A percentile compares a stretch with the other conserved stretches of the same genome.
Evolutionary conservation across 2,797 vertebrate genomes (phyloP).

Genomic region (Artibeus lituratus): DNA sequence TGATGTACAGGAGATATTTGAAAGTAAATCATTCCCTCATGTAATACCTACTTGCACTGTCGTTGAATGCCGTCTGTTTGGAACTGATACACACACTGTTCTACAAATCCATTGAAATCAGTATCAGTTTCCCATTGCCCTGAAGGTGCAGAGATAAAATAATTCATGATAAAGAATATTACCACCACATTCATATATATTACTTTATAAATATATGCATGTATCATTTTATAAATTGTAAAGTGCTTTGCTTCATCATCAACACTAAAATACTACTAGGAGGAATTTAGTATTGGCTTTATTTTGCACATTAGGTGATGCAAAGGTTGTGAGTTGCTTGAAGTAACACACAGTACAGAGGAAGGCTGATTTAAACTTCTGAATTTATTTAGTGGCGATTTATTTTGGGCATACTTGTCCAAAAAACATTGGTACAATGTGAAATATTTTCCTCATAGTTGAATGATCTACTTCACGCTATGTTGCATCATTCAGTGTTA

Average conservation of each 20-base stretch:
- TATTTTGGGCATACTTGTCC: background rate
- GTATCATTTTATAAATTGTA: background rate
- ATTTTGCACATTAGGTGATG: background rate
- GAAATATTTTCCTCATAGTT: background rate
- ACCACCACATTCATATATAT: background rate
- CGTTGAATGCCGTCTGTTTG: background rate
- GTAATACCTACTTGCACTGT: background rate
- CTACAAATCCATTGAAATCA: background rate
- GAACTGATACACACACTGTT: background rate
- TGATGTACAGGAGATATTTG: background rate
- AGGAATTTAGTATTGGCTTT: background rate
- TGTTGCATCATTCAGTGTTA: background rate
- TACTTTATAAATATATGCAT: background rate
- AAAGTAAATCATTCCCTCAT: background rate
- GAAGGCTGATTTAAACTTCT: background rate
- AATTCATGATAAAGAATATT: background rate
- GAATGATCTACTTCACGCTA: background rate
- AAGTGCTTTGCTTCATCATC: background rate
- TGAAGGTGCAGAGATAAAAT: background rate
- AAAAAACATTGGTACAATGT: background rate
- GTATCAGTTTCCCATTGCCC: background rate
- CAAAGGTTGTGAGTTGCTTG: background rate
- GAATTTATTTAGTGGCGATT: background rate
- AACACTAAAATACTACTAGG: background rate
- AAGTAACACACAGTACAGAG: background rate